These are phyloP conservation scores for Bubo scandiacus DNA, from an alignment of 2,113 vertebrate species.

Conservation along the genomic window DNA sequence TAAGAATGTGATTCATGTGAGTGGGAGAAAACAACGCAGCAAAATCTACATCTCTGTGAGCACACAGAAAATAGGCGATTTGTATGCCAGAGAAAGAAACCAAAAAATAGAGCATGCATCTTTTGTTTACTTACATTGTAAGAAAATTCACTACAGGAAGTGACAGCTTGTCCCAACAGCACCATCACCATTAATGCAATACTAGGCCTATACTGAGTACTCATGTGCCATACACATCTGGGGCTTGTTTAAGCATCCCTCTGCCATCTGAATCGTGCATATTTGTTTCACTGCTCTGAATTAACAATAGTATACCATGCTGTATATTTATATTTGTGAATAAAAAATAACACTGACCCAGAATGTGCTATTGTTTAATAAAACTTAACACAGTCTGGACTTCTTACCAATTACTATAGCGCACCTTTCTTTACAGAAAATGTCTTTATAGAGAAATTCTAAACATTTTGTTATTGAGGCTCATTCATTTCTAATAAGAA, in stretches of 20 bases:
- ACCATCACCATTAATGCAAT: not conserved
- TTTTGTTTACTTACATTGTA: not conserved
- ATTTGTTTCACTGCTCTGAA: conserved; percentile 8
- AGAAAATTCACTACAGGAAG: not conserved
- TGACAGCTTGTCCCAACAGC: not conserved
- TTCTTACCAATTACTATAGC: not conserved
- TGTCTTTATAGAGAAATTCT: not conserved
- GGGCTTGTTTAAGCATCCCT: not conserved
- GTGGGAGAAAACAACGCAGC: conserved; percentile 52
- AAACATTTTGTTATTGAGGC: not conserved
- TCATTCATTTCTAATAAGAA: not conserved
- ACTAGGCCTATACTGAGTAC: not conserved
- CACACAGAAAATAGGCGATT: not conserved
- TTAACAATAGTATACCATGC: not conserved
- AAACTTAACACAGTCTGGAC: not conserved
- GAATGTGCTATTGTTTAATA: not conserved
- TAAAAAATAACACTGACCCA: not conserved
- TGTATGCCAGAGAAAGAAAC: not conserved
- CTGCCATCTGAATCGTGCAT: not conserved
- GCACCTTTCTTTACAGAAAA: not conserved
- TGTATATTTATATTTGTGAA: not conserved
- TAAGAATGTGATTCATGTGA: conserved; percentile 60
- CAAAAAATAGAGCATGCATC: not conserved
- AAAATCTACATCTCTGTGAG: conserved; percentile 4
- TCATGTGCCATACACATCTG: not conserved